Base-by-base conservation (phyloP, 2,113 vertebrate species). In the Lampris megalopsis region DNA sequence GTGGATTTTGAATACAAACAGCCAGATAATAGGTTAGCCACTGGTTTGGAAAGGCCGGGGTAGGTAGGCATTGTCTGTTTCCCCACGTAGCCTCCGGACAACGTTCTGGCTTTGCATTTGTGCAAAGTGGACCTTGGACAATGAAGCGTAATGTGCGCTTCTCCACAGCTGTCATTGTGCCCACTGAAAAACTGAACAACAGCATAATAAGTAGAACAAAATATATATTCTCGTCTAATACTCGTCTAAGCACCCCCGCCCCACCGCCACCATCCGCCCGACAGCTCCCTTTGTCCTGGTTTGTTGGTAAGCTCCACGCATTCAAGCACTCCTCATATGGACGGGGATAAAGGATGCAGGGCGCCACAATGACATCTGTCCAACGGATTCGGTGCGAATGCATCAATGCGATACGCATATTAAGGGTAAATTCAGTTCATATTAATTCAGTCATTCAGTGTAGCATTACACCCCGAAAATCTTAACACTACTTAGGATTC, bases 281-380 rank as follows among this genome's bases (percentile, higher is more conserved):
- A 58, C 52, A 11, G 59, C 78, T 56, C 74, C 54, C 83, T 65
- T 92, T 90, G 86, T 91, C 89, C 84, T 68, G 78, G 80, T 83
- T 88, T 76, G 71, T 71, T 57, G 60, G 75, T 91, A 85, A 90
- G 86, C 91, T 87, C 73, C 71, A 86, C 81, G 76, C 63, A 71
- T 82, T 72, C 84, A 60, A 78, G 45, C 75, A 45, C 73, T 70
- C 65, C 73, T 79, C 62, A 2, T 69, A 59, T 77, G 58, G 36
- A 36, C 9, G 60, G 48, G 86, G 81, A 87, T 86, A 80, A 85
- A 79, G 68, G 52, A 42, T 48, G 58, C 49, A 62, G 70, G 77
- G 65, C 48, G 53, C 69, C 74, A 73, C 43, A 13, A n/a, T 81
- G 80, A 91, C 88, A 90, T 90, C 92, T 88, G 90, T 86, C 86